phyloP scores from a whole-genome alignment of 2,113 vertebrate species.

The Cavia aperea region DNA sequence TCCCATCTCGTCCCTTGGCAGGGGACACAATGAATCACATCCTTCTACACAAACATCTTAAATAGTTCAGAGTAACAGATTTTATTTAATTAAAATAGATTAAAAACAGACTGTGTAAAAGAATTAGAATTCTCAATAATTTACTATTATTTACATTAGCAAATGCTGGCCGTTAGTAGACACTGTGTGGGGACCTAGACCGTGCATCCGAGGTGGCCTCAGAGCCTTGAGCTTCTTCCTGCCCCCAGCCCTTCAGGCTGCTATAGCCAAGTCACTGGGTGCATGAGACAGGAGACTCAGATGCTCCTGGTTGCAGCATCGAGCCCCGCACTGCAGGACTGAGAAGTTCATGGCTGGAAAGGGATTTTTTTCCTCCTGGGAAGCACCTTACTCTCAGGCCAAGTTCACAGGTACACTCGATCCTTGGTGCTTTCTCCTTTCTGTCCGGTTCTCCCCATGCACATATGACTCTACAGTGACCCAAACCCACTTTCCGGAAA shows the following conservation, averaged over 20 bases:
- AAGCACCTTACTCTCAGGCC: not conserved
- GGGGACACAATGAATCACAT: not conserved
- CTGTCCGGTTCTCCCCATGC: not conserved
- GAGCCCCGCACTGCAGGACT: not conserved
- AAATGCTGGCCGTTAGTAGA: slow-evolving; percentile 73
- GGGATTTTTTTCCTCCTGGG: not conserved
- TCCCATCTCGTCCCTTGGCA: not conserved
- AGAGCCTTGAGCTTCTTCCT: not conserved
- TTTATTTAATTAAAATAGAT: slow-evolving; percentile 86
- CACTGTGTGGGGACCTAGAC: slow-evolving; percentile 43
- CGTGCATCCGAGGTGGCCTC: not conserved
- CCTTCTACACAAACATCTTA: slow-evolving; percentile 31
- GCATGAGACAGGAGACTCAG: slow-evolving; percentile 2
- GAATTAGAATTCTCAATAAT: slow-evolving; percentile 84
- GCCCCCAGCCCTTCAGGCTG: slow-evolving; percentile 27
- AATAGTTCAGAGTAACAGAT: slow-evolving; percentile 64
- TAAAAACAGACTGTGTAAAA: slow-evolving; percentile 80
- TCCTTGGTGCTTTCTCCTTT: not conserved
- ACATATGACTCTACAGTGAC: not conserved
- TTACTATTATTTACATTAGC: slow-evolving; percentile 84
- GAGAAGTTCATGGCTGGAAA: not conserved
- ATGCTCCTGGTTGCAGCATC: not conserved
- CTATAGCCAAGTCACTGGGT: not conserved
- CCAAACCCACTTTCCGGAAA: slow-evolving; percentile 52
- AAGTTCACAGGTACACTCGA: not conserved